phyloP scores from a whole-genome alignment of 2,797 vertebrate genomes.

The Dicrostonyx torquatus region DNA sequence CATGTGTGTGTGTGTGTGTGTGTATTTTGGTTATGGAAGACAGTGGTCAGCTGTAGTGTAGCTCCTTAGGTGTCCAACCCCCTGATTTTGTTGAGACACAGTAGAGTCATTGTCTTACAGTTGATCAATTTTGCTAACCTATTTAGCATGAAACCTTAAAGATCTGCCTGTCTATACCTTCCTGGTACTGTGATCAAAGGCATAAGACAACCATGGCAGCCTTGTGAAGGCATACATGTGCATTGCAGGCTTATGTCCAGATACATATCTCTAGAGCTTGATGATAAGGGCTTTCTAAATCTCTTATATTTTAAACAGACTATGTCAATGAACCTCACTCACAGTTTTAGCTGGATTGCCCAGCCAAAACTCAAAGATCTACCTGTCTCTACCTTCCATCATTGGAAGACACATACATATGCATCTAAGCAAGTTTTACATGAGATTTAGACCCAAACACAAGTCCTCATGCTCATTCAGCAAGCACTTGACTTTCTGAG shows the following conservation, averaged over 20 bases:
- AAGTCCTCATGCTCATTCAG: too few species aligned
- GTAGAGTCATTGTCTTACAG: background rate
- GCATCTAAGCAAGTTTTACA: background rate
- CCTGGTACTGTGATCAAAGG: background rate
- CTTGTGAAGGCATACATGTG: background rate
- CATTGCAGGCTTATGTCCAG: too few species aligned
- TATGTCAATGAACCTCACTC: background rate
- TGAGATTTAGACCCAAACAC: background rate
- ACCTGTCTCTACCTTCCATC: background rate
- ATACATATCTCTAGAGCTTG: background rate
- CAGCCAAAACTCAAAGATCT: background rate
- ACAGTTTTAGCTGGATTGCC: background rate
- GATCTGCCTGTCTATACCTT: background rate
- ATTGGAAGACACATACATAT: background rate
- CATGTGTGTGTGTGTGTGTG: background rate
- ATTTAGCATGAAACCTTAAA: background rate
- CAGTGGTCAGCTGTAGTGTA: too few species aligned
- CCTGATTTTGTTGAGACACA: background rate
- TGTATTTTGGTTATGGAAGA: background rate
- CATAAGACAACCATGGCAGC: background rate
- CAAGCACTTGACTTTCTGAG: background rate
- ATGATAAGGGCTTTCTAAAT: background rate
- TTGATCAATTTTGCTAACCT: background rate
- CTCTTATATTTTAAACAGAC: background rate
- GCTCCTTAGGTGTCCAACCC: fast-evolving